Conservation (phyloP, 2,797 vertebrate species). For the Tragelaphus oryx region DNA sequence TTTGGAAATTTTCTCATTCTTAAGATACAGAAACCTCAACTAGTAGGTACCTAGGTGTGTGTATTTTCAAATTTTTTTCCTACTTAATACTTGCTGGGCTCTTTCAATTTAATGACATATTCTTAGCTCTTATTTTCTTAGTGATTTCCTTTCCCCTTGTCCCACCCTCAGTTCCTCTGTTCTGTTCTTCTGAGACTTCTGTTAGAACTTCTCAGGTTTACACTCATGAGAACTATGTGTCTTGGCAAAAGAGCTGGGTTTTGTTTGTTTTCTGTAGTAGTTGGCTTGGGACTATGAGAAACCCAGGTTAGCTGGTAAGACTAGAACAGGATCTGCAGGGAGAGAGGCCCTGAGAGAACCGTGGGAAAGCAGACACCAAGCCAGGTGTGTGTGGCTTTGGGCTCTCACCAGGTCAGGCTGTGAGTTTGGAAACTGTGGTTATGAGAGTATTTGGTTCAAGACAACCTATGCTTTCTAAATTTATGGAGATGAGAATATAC, state of each 20-base stretch:
- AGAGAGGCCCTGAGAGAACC: background rate
- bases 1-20: constrained; percentile 43
- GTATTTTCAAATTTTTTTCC: background rate
- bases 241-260: background rate
- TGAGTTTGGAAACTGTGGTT: background rate
- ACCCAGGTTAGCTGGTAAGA: background rate
- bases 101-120: background rate
- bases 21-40: constrained; percentile 20
- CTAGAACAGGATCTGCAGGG: background rate
- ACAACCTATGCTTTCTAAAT: background rate
- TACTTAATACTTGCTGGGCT: background rate
- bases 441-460: background rate
- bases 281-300: background rate
- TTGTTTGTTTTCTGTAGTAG: background rate
- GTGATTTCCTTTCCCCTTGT: background rate
- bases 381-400: background rate
- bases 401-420: background rate
- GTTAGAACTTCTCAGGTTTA: background rate
- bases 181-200: background rate
- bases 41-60: background rate
- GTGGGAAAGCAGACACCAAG: background rate
- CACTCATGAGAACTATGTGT: background rate
- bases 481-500: background rate
- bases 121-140: background rate
- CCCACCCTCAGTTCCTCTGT: background rate